A percentile compares a stretch with the other conserved stretches of the same genome.
These are phyloP conservation scores for Megaceryle torquata DNA, from an alignment of 2,113 vertebrate genomes.

Conservation along the genomic window DNA sequence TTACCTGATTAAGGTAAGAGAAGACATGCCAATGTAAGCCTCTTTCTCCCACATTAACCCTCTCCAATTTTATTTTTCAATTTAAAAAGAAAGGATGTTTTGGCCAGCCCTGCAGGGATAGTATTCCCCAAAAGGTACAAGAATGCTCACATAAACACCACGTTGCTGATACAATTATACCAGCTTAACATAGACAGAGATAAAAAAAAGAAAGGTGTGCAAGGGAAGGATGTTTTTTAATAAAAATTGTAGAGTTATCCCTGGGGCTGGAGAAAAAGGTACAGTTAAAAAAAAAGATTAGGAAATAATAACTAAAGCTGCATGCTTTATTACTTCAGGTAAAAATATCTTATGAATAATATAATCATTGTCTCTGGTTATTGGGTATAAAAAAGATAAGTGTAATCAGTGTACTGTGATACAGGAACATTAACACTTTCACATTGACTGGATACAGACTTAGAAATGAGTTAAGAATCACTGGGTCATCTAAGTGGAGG, in stretches of 20 bases:
- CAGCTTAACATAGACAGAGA: constrained; percentile 20
- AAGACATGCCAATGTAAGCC: not conserved
- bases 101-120: not conserved
- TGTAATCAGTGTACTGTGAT: constrained; percentile 49
- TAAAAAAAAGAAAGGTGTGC: constrained; percentile 30
- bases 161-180: constrained; percentile 11
- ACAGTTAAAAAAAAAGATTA: constrained; percentile 66
- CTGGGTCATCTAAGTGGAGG: constrained; percentile 66
- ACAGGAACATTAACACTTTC: constrained; percentile 58
- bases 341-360: constrained; percentile 79
- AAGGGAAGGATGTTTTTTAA: constrained; percentile 69
- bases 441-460: constrained; percentile 57
- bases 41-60: constrained; percentile 17
- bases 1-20: constrained; percentile 48
- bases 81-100: not conserved
- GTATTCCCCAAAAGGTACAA: not conserved
- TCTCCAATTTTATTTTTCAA: constrained; percentile 45
- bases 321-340: constrained; percentile 77
- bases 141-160: not conserved
- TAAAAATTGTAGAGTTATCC: constrained; percentile 71
- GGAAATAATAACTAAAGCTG: constrained; percentile 75
- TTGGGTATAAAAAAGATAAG: constrained; percentile 72
- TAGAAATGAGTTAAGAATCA: constrained; percentile 62
- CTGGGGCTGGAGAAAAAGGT: constrained; percentile 60
- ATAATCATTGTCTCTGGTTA: constrained; percentile 76